Base-by-base conservation (phyloP, 2,888 invertebrate genomes). In the Drosophila kokeensis region DNA sequence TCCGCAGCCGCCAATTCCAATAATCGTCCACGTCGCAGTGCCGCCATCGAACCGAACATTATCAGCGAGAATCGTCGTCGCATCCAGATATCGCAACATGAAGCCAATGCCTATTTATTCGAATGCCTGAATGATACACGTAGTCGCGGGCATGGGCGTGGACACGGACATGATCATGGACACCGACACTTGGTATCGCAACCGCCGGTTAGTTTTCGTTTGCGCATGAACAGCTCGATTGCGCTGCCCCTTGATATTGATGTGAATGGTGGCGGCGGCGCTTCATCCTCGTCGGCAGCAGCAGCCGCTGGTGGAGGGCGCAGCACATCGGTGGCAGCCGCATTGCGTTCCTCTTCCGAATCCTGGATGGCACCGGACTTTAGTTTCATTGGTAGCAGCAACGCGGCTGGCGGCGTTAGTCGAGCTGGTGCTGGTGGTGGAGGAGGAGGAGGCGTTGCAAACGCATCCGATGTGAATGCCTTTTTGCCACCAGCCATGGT, bases 281-380 rank as follows among this genome's bases (percentile, higher is more conserved):
- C 65, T 2, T 61, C 58, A 0, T 62, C 68, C 1, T 73, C 73
- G 10, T 42, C 48, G 11, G 34, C 60, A 11, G 34, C 48, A 11
- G 48, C 4, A 3, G 59, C 34, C 5, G 71, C 64, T 1, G 69
- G 54, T 8, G 64, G 64, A 7, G 64, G 72, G 45, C 58, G 80
- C 58, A 60, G 30, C 10, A 58, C 24, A n/a, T 45, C 79, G 0
- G 55, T 69, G n/a, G 61, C 83, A 0, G 59, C 79, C 8, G 69
- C 84, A 1, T 18, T 89, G 42, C 84, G 78, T 7, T 82, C 87
- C 36, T 83, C 89, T 0, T 77, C 89, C 2, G 84, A 87, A 1
- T 77, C 87, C 0, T 85, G 85, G 85, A 85, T 87, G 57, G 84
- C 82, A 1, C 85, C 85, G 2, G 87, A 89, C 24, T 89, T 76